A percentile compares a stretch with the other conserved stretches of the same genome.
Evolutionary conservation across 1,140 invertebrate genomes (phyloP).

Genomic region (Apis mellifera): DNA sequence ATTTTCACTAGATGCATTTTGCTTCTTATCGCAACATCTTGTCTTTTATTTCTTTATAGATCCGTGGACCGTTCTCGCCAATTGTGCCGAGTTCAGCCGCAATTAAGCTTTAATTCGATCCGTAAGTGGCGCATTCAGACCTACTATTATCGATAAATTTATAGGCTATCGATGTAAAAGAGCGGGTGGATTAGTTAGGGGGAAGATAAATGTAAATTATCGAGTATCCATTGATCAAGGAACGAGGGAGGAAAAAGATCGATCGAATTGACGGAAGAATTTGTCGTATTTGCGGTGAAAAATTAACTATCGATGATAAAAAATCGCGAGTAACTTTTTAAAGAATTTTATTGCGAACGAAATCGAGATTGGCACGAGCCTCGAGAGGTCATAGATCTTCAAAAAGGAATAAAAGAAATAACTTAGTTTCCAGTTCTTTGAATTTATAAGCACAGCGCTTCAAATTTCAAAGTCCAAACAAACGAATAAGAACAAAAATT

Average conservation of each 20-base stretch:
- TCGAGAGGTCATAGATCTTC: too few species aligned
- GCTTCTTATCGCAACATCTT: conserved; percentile 7
- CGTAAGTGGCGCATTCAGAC: conserved; percentile 16
- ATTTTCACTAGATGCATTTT: not conserved
- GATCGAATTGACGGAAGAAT: not conserved
- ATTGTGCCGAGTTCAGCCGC: conserved; percentile 54
- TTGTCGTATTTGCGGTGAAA: not conserved
- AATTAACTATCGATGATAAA: too few species aligned
- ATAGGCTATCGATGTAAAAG: conserved; percentile 24
- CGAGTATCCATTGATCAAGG: not conserved
- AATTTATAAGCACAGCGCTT: too few species aligned
- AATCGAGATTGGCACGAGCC: too few species aligned
- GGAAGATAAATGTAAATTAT: conserved; percentile 33
- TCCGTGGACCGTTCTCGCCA: conserved; percentile 18
- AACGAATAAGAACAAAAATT: not conserved
- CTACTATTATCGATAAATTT: conserved; percentile 36
- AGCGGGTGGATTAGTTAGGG: not conserved
- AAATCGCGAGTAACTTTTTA: too few species aligned
- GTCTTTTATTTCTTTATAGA: too few species aligned
- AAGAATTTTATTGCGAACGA: too few species aligned
- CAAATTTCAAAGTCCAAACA: too few species aligned
- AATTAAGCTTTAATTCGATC: conserved; percentile 55
- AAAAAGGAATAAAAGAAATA: too few species aligned
- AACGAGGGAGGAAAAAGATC: not conserved
- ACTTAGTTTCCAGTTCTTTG: too few species aligned